Evolutionary conservation across 2,888 invertebrate genomes (phyloP).

Genomic region (Ectemnius cavifrons): DNA sequence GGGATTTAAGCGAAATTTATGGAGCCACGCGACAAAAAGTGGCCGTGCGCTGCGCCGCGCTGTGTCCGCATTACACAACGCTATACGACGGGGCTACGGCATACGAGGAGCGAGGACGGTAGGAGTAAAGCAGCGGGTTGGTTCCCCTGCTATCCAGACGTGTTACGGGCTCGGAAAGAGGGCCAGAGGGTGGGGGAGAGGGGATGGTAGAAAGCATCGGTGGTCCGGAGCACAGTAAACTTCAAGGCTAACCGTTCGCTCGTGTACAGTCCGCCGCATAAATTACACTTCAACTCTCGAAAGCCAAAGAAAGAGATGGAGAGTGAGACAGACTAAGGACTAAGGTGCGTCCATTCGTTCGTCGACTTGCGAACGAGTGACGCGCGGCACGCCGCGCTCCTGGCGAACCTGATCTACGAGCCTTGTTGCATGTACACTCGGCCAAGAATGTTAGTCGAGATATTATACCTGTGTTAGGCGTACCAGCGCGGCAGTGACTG

Average conservation of each 20-base stretch:
- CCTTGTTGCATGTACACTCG: constrained; percentile 1
- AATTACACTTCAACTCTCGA: constrained; percentile 46
- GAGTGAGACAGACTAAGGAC: constrained; percentile 3
- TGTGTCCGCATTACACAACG: constrained; percentile 6
- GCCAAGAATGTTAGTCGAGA: constrained; percentile 26
- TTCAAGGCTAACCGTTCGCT: constrained; percentile 73
- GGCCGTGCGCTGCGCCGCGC: background rate
- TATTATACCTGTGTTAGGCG: constrained; percentile 35
- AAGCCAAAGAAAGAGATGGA: constrained; percentile 11
- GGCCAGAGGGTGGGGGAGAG: constrained; percentile 16
- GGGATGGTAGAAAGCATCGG: constrained; percentile 61
- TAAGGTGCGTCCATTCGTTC: too few relatives aligned
- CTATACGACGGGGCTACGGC: background rate
- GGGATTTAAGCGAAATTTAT: constrained; percentile 27
- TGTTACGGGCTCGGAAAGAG: constrained; percentile 22
- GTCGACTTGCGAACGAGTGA: background rate
- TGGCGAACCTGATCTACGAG: constrained; percentile 8
- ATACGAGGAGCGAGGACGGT: background rate
- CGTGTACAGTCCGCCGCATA: constrained; percentile 66
- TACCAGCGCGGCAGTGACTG: background rate
- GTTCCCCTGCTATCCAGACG: constrained; percentile 5
- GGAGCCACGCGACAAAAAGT: constrained; percentile 17
- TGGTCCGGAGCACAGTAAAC: constrained; percentile 57
- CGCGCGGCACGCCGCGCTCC: constrained; percentile 1
- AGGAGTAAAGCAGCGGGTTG: constrained; percentile 1